Conservation (phyloP, 2,797 vertebrate species). For the Urocyon cinereoargenteus region DNA sequence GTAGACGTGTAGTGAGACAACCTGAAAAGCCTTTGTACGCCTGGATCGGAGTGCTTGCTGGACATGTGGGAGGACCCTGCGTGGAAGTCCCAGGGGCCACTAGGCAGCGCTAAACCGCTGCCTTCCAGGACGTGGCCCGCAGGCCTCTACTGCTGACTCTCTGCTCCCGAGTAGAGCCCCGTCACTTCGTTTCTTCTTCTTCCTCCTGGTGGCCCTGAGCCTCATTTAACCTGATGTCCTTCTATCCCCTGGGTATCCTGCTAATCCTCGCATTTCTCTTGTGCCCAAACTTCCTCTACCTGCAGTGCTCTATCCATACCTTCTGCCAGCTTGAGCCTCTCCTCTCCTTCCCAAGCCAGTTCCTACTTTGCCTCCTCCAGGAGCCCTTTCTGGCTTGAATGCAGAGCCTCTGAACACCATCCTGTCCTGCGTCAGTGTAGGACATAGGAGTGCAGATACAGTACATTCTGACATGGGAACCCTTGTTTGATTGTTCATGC, state of each 20-base stretch:
- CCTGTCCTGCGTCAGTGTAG: neutral
- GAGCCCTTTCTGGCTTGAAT: slow-evolving; percentile 3
- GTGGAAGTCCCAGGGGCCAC: neutral
- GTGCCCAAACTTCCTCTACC: neutral
- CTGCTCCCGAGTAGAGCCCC: neutral
- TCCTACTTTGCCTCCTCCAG: neutral
- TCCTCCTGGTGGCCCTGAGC: neutral
- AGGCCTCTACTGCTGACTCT: neutral
- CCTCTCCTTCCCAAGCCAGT: neutral
- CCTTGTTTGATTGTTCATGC: neutral
- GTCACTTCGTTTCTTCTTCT: neutral
- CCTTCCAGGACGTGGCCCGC: neutral
- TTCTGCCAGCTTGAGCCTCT: neutral
- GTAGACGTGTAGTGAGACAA: neutral
- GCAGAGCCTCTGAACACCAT: neutral
- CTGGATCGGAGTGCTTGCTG: neutral
- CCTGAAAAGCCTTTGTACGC: neutral
- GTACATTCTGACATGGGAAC: neutral
- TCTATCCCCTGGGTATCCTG: neutral
- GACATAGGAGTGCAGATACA: neutral
- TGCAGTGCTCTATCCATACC: neutral
- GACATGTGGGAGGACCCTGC: neutral
- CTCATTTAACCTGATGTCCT: neutral
- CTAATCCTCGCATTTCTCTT: neutral
- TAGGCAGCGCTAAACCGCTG: neutral